These are phyloP conservation scores for Tethya wilhelma DNA, from an alignment of 37 sponge, comb jelly and placozoan genomes.

Conservation along the genomic window DNA sequence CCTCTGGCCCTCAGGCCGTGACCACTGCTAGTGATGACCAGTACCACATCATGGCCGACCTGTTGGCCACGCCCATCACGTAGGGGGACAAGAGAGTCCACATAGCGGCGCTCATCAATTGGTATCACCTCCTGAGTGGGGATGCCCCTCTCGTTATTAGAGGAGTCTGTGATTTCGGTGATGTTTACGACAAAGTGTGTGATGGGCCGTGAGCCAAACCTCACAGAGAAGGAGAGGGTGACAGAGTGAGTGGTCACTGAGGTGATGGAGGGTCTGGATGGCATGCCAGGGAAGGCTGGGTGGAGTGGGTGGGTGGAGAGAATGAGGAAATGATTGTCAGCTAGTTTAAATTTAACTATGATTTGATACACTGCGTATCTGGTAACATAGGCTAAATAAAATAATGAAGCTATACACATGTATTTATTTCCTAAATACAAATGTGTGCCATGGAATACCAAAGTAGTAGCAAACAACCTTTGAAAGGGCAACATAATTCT, in stretches of 20 bases:
- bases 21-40: background rate
- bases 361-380: no score
- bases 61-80: background rate
- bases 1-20: background rate
- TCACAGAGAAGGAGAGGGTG: background rate
- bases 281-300: background rate
- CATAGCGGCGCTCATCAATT: no score
- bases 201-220: background rate
- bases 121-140: no score
- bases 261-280: background rate
- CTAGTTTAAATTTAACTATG: no score
- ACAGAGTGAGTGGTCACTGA: background rate
- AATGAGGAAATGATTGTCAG: no score
- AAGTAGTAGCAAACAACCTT: no score
- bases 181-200: background rate
- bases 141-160: no score
- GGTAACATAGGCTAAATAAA: no score
- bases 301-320: background rate
- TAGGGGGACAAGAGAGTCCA: background rate
- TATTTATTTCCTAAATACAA: no score
- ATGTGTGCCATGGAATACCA: no score
- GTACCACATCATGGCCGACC: background rate
- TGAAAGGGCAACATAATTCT: no score
- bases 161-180: background rate
- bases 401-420: no score